Conservation (phyloP, 2,797 vertebrate species). For the Peromyscus eremicus region DNA sequence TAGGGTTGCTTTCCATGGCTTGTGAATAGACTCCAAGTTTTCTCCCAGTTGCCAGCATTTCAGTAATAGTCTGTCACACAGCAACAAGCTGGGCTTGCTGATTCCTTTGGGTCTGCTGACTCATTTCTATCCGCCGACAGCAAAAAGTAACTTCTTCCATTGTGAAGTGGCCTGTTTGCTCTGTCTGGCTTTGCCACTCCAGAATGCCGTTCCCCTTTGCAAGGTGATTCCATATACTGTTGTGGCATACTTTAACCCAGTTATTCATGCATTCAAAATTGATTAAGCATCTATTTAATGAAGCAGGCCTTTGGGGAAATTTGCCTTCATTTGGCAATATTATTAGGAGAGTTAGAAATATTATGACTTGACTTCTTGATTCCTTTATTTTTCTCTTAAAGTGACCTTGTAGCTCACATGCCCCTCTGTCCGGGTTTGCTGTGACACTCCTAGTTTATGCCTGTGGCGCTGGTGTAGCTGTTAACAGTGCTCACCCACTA, state of each 20-base stretch:
- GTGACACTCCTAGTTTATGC: neutral
- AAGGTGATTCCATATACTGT: neutral
- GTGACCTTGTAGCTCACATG: neutral
- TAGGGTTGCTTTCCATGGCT: neutral
- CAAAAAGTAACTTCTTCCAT: neutral
- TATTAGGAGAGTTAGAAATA: neutral
- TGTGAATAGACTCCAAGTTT: neutral
- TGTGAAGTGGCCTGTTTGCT: neutral
- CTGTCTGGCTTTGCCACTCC: neutral
- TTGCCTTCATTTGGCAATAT: neutral
- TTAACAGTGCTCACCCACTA: neutral
- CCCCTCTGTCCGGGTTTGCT: neutral
- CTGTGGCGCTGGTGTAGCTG: neutral
- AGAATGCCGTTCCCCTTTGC: neutral
- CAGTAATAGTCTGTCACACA: neutral
- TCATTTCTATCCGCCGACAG: neutral
- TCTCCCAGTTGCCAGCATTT: neutral
- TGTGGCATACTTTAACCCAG: neutral
- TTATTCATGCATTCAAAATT: conserved; percentile 6
- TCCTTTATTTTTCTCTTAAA: conserved; percentile 19
- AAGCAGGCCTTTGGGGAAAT: neutral
- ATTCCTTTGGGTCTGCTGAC: conserved; percentile 7
- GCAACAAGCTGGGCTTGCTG: neutral
- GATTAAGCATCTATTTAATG: neutral
- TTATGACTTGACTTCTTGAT: neutral